A percentile compares a stretch with the other conserved stretches of the same genome.
phyloP scores from a whole-genome alignment of 1,140 invertebrate species.

The Aphis gossypii region DNA sequence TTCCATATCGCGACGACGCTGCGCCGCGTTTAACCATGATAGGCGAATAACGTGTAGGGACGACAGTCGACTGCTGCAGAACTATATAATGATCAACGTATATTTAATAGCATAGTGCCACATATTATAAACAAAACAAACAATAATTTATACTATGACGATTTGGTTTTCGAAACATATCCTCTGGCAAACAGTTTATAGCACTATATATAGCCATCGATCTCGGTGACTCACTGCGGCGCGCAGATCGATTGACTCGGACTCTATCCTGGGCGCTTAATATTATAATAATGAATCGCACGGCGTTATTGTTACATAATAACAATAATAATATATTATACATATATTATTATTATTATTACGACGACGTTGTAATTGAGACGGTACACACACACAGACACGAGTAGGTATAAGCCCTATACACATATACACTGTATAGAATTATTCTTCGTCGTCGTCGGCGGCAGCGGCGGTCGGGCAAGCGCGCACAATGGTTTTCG shows the following conservation, averaged over 20 bases:
- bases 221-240: too few species aligned
- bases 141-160: neutral
- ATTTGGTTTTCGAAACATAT: neutral
- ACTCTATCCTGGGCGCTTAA: neutral
- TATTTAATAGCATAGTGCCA: too few species aligned
- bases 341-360: neutral
- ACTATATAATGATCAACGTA: neutral
- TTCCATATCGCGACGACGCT: neutral
- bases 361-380: neutral
- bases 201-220: too few species aligned
- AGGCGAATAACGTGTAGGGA: too few species aligned
- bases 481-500: slow-evolving; percentile 53
- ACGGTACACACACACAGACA: neutral
- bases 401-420: neutral
- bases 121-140: neutral
- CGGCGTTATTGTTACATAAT: neutral
- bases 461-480: neutral
- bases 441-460: neutral
- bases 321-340: neutral
- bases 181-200: too few species aligned
- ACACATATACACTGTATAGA: neutral
- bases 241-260: neutral
- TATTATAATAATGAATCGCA: neutral
- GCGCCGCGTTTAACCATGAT: too few species aligned
- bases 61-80: neutral